Percentiles rank a stretch among this genome's conserved stretches.
phyloP scores from a whole-genome alignment of 1,140 invertebrate genomes.

The Parapsyche elsis region DNA sequence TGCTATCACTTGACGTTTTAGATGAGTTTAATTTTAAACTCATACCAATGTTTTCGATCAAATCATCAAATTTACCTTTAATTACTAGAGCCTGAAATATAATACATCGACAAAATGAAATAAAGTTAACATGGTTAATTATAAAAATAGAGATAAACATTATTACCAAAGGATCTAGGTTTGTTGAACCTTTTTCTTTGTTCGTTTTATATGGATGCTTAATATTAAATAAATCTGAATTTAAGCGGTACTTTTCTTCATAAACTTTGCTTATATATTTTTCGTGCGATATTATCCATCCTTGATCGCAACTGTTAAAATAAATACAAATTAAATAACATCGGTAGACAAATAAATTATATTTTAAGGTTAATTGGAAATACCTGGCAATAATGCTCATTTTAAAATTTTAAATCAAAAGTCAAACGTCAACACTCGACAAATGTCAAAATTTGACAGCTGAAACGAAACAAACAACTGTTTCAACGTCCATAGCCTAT shows the following conservation, averaged over 20 bases:
- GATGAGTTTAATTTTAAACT: slow-evolving; percentile 8
- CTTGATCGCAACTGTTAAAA: slow-evolving; percentile 8
- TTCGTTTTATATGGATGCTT: slow-evolving; percentile 25
- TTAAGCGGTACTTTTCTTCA: slow-evolving; percentile 24
- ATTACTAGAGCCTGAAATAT: slow-evolving; percentile 41
- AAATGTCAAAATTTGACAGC: too few relatives aligned
- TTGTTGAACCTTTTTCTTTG: background rate
- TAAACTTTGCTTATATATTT: slow-evolving; percentile 27
- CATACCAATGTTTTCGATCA: background rate
- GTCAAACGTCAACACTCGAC: too few relatives aligned
- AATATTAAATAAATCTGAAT: slow-evolving; percentile 23
- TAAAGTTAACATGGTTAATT: background rate
- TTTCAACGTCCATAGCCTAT: too few relatives aligned
- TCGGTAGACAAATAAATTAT: background rate
- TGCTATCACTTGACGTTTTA: background rate
- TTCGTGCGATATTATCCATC: slow-evolving; percentile 41
- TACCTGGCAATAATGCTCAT: slow-evolving; percentile 18
- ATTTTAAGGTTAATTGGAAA: background rate
- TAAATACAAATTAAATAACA: background rate
- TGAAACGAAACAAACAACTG: too few relatives aligned
- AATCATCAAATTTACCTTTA: slow-evolving; percentile 35
- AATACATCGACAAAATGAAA: slow-evolving; percentile 7
- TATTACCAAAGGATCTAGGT: slow-evolving; percentile 18
- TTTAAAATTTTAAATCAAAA: background rate
- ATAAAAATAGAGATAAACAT: background rate